Percentiles rank a stretch among this genome's conserved stretches.
Evolutionary conservation across 2,888 invertebrate species (phyloP).

Genomic region (Machimus atricapillus): DNA sequence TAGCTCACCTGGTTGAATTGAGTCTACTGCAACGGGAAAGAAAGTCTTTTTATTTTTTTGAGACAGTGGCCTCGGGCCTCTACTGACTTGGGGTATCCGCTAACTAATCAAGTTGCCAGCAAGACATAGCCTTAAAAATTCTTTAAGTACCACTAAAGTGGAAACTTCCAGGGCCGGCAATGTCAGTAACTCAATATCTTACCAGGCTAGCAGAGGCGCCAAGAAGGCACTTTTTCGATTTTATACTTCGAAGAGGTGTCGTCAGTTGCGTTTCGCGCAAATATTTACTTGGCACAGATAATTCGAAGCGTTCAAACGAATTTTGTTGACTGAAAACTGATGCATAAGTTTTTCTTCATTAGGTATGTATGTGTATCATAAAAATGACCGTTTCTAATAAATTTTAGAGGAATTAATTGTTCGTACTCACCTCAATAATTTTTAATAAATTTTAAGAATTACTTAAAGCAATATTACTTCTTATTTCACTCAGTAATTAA

Average conservation of each 20-base stretch:
- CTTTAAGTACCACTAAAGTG: conserved; percentile 13
- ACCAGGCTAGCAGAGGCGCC: conserved; percentile 48
- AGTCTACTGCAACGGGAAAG: not conserved
- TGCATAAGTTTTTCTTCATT: not conserved
- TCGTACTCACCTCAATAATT: too few relatives aligned
- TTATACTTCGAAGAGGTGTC: not conserved
- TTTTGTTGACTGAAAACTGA: not conserved
- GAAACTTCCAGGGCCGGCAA: conserved; percentile 48
- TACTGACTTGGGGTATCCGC: not conserved
- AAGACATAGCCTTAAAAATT: not conserved
- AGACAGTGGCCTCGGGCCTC: not conserved
- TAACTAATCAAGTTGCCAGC: not conserved
- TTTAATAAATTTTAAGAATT: too few relatives aligned
- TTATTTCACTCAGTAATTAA: too few relatives aligned
- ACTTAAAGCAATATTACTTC: too few relatives aligned
- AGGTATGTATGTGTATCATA: too few relatives aligned
- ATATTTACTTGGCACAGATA: not conserved
- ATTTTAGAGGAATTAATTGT: too few relatives aligned
- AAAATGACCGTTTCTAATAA: too few relatives aligned
- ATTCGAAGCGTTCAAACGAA: not conserved
- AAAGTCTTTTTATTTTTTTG: not conserved
- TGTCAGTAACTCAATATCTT: conserved; percentile 50
- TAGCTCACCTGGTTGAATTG: not conserved
- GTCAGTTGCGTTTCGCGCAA: not conserved
- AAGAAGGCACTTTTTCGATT: not conserved